Evolutionary conservation across 2,797 vertebrate genomes (phyloP).

Genomic region (Naso thynnoides): DNA sequence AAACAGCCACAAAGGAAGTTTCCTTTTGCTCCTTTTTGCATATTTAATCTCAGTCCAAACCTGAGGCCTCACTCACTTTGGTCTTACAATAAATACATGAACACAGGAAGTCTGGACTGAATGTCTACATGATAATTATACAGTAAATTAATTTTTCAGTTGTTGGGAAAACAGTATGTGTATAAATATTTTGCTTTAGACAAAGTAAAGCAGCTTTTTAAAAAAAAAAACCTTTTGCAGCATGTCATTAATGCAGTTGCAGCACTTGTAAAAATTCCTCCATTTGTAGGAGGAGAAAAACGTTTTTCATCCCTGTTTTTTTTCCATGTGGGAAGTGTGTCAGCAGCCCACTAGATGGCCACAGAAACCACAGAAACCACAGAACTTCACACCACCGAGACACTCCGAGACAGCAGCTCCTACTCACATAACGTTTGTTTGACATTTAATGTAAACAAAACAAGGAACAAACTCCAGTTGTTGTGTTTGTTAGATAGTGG

Average conservation of each 20-base stretch:
- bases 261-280: neutral
- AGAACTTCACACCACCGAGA: constrained; percentile 12
- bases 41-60: neutral
- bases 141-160: no score
- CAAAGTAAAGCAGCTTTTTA: no score
- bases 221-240: no score
- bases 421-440: neutral
- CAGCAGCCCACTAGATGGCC: constrained; percentile 87
- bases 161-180: no score
- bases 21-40: neutral
- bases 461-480: neutral
- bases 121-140: no score
- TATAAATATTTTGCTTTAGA: no score
- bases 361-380: constrained; percentile 79
- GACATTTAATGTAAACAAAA: neutral
- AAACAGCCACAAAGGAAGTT: constrained; percentile 12
- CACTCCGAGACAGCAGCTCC: no score
- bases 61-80: constrained; percentile 1
- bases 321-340: constrained; percentile 66
- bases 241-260: no score
- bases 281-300: neutral
- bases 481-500: no score
- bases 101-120: no score
- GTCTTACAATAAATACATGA: constrained; percentile 20
- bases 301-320: neutral